Evolutionary conservation across 2,797 vertebrate genomes (phyloP).

Genomic region (Sebastes ruberrimus): DNA sequence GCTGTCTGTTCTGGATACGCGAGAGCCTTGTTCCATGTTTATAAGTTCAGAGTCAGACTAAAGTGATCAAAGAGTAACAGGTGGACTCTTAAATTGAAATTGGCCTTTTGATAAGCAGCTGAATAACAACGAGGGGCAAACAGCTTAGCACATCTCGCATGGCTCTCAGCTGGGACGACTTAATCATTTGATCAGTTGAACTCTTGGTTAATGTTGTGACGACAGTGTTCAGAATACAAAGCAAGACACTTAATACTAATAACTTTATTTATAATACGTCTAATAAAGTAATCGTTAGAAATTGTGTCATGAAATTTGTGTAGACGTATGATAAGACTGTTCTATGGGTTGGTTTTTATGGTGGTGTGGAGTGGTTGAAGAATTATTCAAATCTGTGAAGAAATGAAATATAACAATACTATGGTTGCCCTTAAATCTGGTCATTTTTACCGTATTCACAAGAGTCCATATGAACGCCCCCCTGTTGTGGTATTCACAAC

Average conservation of each 20-base stretch:
- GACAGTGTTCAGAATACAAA: neutral
- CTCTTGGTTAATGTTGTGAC: slow-evolving; percentile 19
- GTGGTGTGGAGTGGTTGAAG: neutral
- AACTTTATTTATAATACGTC: neutral
- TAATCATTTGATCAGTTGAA: slow-evolving; percentile 13
- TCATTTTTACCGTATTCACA: neutral
- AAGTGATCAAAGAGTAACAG: slow-evolving; percentile 56
- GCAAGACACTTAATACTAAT: neutral
- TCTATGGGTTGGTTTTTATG: neutral
- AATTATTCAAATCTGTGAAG: neutral
- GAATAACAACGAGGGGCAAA: slow-evolving; percentile 35
- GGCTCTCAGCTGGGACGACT: slow-evolving; percentile 15
- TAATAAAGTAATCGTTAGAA: neutral
- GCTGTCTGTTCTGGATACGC: slow-evolving; percentile 39
- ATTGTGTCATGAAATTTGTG: neutral
- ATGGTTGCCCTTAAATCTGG: neutral
- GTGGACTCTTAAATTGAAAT: slow-evolving; percentile 52
- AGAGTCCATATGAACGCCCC: no score
- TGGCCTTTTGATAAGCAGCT: slow-evolving; percentile 42
- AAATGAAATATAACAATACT: neutral
- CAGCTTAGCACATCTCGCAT: neutral
- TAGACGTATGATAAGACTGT: neutral
- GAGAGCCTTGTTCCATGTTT: slow-evolving; percentile 33
- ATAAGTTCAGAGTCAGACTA: slow-evolving; percentile 32
- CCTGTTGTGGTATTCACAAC: no score